Evolutionary conservation across 2,797 vertebrate species (phyloP).

Genomic region (Scolopax bukidnonensis): DNA sequence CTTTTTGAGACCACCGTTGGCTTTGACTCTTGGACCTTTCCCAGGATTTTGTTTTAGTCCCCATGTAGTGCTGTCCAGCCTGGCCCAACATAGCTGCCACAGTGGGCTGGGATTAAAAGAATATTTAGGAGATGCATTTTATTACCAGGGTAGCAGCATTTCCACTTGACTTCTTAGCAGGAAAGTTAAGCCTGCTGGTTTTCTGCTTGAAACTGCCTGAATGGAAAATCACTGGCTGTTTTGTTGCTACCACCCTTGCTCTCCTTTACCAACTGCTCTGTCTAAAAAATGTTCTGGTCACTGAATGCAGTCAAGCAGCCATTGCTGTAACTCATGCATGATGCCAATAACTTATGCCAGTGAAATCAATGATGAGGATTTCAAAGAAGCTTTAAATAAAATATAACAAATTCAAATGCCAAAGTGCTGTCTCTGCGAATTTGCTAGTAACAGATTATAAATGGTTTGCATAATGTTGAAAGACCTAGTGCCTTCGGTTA

Average conservation of each 20-base stretch:
- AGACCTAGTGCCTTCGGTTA: slow-evolving; percentile 70
- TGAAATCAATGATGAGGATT: slow-evolving; percentile 75
- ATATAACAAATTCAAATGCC: slow-evolving; percentile 75
- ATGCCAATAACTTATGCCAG: slow-evolving; percentile 70
- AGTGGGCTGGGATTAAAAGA: not conserved
- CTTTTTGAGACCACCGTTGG: not conserved
- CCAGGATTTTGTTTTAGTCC: not conserved
- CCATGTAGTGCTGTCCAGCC: not conserved
- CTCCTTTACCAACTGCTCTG: slow-evolving; percentile 41
- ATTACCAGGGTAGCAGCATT: slow-evolving; percentile 61
- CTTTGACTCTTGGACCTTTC: not conserved
- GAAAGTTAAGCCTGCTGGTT: slow-evolving; percentile 36
- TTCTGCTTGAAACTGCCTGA: slow-evolving; percentile 55
- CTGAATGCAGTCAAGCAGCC: slow-evolving; percentile 62
- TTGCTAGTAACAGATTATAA: slow-evolving; percentile 74
- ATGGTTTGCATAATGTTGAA: slow-evolving; percentile 75
- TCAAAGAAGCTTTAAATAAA: slow-evolving; percentile 75
- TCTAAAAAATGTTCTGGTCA: slow-evolving; percentile 40
- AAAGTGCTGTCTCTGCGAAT: slow-evolving; percentile 66
- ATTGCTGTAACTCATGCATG: slow-evolving; percentile 48
- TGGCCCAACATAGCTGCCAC: not conserved
- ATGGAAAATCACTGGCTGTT: slow-evolving; percentile 49
- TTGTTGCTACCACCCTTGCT: slow-evolving; percentile 19
- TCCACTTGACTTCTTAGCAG: slow-evolving; percentile 65
- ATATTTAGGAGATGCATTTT: slow-evolving; percentile 46